phyloP scores from a whole-genome alignment of 23 tunicate species.

The Halocynthia aurantium region DNA sequence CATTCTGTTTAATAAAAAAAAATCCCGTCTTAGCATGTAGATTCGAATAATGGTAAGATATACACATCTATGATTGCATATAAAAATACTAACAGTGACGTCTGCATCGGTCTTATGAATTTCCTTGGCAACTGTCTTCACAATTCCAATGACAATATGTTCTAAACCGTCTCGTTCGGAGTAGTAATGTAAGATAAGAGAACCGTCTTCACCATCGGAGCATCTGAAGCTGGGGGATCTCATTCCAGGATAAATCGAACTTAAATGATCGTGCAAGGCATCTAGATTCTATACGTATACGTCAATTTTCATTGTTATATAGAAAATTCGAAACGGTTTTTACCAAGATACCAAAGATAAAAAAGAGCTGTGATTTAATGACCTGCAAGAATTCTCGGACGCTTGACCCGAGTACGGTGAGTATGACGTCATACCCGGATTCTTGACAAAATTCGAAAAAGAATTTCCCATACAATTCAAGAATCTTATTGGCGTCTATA shows the following conservation, averaged over 20 bases:
- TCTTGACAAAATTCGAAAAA: slow-evolving; percentile 89
- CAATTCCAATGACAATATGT: slow-evolving; percentile 87
- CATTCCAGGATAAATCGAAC: slow-evolving; percentile 97
- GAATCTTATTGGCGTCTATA: slow-evolving; percentile 47
- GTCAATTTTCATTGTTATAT: not conserved
- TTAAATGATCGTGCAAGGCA: slow-evolving; percentile 91
- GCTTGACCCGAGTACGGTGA: slow-evolving; percentile 67
- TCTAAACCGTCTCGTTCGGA: slow-evolving; percentile 91
- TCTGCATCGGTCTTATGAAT: slow-evolving; percentile 86
- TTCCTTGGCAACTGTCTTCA: slow-evolving; percentile 71
- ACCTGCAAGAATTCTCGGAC: slow-evolving; percentile 92
- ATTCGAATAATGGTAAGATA: too few species aligned
- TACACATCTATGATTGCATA: too few species aligned
- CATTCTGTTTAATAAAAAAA: too few species aligned
- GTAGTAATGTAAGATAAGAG: slow-evolving; percentile 84
- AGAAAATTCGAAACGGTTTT: not conserved
- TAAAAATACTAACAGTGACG: slow-evolving; percentile 35
- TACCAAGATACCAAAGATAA: not conserved
- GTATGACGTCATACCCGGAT: slow-evolving; percentile 87
- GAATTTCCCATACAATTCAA: slow-evolving; percentile 79
- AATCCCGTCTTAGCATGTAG: too few species aligned
- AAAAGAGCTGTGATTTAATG: not conserved
- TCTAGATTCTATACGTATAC: slow-evolving; percentile 61
- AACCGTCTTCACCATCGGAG: slow-evolving; percentile 57
- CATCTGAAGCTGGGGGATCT: slow-evolving; percentile 91